Evolutionary conservation across 2,113 vertebrate species (phyloP).

Genomic region (Thunnus maccoyii): DNA sequence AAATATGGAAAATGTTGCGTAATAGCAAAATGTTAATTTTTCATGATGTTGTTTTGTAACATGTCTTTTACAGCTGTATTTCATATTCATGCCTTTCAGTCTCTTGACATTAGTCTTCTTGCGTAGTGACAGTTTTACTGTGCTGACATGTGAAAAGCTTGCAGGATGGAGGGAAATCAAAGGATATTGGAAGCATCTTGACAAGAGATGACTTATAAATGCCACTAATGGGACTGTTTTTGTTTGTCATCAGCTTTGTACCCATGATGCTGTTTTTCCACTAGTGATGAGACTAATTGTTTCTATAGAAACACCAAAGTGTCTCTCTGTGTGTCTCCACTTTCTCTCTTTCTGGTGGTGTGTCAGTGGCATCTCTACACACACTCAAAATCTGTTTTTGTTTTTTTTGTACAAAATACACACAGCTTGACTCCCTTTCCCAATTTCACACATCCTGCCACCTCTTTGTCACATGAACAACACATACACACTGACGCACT

Average conservation of each 20-base stretch:
- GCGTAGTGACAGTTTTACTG: background rate
- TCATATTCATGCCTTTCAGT: no score
- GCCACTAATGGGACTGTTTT: constrained; percentile 39
- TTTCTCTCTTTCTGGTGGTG: background rate
- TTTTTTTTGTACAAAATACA: background rate
- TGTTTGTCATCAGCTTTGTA: constrained; percentile 54
- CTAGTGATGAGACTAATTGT: constrained; percentile 27
- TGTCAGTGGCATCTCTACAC: background rate
- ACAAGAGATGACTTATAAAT: constrained; percentile 31
- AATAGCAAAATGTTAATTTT: no score
- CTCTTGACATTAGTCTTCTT: no score
- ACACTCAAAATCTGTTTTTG: background rate
- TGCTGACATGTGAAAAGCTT: constrained; percentile 30
- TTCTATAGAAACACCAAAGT: constrained; percentile 25
- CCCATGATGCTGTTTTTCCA: constrained; percentile 31
- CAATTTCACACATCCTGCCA: constrained; percentile 13
- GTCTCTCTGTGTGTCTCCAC: background rate
- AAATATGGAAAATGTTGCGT: no score
- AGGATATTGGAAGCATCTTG: constrained; percentile 10
- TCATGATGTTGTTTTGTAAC: no score
- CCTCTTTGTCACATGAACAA: constrained; percentile 37
- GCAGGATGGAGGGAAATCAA: constrained; percentile 5
- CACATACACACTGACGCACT: constrained; percentile 27
- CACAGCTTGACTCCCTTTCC: background rate
- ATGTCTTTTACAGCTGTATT: no score